Evolutionary conservation across 2,888 invertebrate genomes (phyloP).

Genomic region (Myopa tessellatipennis): DNA sequence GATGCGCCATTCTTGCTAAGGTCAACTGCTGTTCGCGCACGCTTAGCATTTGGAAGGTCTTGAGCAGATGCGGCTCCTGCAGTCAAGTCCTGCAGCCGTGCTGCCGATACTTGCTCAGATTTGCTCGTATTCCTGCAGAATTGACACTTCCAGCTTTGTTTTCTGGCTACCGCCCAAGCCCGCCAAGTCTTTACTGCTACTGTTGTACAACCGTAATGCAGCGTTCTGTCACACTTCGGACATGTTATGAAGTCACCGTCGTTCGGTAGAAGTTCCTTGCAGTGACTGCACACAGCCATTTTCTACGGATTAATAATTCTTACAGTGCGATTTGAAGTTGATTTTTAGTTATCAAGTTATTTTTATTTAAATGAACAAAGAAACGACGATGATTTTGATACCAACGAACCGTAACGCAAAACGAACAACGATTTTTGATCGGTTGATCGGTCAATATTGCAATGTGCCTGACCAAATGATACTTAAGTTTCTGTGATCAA

Average conservation of each 20-base stretch:
- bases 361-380: too few relatives aligned
- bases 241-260: not conserved
- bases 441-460: too few relatives aligned
- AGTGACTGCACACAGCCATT: not conserved
- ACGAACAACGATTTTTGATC: too few relatives aligned
- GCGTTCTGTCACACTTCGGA: not conserved
- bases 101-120: not conserved
- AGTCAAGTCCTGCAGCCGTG: not conserved
- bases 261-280: not conserved
- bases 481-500: too few relatives aligned
- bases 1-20: not conserved
- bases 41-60: too few relatives aligned
- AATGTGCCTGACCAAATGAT: too few relatives aligned
- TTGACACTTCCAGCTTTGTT: not conserved
- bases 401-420: too few relatives aligned
- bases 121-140: not conserved
- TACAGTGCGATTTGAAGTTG: too few relatives aligned
- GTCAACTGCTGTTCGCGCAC: too few relatives aligned
- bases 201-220: conserved; percentile 2
- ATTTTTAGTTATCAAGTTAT: too few relatives aligned
- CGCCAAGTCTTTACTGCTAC: not conserved
- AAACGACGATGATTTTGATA: too few relatives aligned
- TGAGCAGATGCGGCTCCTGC: not conserved
- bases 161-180: not conserved
- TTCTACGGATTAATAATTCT: not conserved